Base-by-base conservation (phyloP, 2,797 vertebrate genomes). In the Cetoscarus ocellatus region DNA sequence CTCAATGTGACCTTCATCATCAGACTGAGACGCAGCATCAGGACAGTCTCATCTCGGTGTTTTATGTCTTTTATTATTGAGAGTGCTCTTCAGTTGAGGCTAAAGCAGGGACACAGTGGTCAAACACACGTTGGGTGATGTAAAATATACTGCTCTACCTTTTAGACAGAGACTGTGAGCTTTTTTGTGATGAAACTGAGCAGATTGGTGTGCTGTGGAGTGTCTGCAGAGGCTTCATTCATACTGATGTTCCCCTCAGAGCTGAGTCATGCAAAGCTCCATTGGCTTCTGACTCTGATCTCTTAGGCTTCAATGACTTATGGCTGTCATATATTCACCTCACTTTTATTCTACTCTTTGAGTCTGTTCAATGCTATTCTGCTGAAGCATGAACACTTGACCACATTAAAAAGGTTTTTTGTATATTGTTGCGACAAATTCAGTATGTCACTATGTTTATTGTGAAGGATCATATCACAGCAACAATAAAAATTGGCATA, bases 1-100 rank as follows among this genome's bases (percentile, higher is more conserved):
- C 81, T 84, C 80, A 89, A 84, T 87, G 87, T 91, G 77, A 91
- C 91, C 87, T 89, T 83, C 80, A 60, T 66, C 55, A 50, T 62
- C 80, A 80, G 60, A 77, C 74, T 70, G 82, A 80, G 62, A 75
- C 75, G 75, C 67, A 70, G 61, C 64, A 71, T 15, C 36, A 51
- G 45, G 61, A 67, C 67, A 48, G 59, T 38, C 62, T 57, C 56
- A 42, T 84, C 19, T 61, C 57, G 18, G 67, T 75, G 15, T 71
- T 88, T 89, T 86, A 85, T 67, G 75, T 43, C 63, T 77, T 86
- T 77, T 75, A 83, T 85, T 88, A 77, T 73, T 69, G 34, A 61
- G 64, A 88, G 85, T 84, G 84, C 63, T 83, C 61, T 53, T 74
- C 35, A 39, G 8, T 55, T 53, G 63, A 60, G n/a, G 17, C 61